Evolutionary conservation across 2,113 vertebrate species (phyloP), one percentile per base, ranked within the genome.

Genomic region (Vanacampus margaritifer): DNA sequence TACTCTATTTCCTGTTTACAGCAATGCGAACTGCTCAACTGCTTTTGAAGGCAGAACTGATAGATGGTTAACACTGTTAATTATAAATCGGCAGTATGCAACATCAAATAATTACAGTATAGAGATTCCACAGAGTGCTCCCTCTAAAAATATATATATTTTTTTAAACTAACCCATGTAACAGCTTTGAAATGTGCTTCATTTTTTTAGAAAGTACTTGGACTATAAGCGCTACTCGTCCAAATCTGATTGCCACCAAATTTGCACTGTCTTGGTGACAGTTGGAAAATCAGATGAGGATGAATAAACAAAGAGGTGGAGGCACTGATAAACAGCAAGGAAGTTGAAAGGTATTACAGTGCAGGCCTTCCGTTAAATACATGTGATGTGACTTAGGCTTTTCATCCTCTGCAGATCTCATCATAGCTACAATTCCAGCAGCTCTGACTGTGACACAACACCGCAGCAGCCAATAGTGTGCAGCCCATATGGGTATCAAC

Each of bases 381-480:
- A 21, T 19, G 53, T 37, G 65, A 17, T 70, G 63, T 39, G 23
- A 24, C 60, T 60, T 13, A 2, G 65, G 26, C 62, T 54, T 23
- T 53, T 62, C 26, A n/a, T 72, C 48, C 21, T 75, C 73, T 87
- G 79, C 61, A 69, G 69, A 75, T 79, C 78, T 73, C 81, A 75
- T 83, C 73, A 85, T 58, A 57, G 16, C 76, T 73, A 48, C 64
- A 64, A 78, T 5, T 78, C 46, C 78, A 72, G 71, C 65, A 65
- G 69, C 78, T 75, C 65, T n/a, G 1, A 67, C n/a, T 17, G 12
- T 73, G 73, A 77, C 64, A 26, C 21, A 3, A 32, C 2, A 12
- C 64, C 28, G 23, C 9, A 2, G 13, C 69, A 72, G n/a, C 79
- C 81, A 84, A 75, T 71, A 14, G 61, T 0, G 21, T 12, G 28